Conservation (phyloP, 2,113 vertebrate species). For the Carlito syrichta region DNA sequence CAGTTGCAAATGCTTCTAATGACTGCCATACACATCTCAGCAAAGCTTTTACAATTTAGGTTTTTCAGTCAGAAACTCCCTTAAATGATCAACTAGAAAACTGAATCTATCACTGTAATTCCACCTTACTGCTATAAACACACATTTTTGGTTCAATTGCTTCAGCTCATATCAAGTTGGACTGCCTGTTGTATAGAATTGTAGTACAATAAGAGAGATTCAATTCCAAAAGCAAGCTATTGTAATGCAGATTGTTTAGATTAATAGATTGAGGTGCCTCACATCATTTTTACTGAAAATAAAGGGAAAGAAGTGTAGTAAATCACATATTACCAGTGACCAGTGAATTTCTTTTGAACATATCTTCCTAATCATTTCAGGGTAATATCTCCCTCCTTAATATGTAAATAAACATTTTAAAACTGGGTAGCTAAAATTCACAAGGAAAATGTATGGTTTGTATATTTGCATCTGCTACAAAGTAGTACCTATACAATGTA, state of each 20-base stretch:
- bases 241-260: conserved; percentile 14
- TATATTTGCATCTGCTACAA: neutral
- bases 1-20: neutral
- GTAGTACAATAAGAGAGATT: neutral
- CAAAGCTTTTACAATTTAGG: neutral
- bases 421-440: neutral
- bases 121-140: neutral
- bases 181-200: neutral
- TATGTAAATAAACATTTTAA: conserved; percentile 29
- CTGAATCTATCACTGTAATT: neutral
- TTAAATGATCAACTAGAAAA: conserved; percentile 19
- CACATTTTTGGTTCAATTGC: neutral
- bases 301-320: neutral
- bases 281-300: conserved; percentile 39
- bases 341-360: neutral
- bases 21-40: neutral
- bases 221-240: conserved; percentile 47
- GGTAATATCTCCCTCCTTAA: neutral
- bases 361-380: neutral
- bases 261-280: neutral
- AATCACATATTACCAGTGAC: neutral
- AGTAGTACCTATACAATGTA: neutral
- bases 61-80: conserved; percentile 5
- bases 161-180: conserved; percentile 6
- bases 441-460: neutral